phyloP scores from a whole-genome alignment of 2,797 vertebrate genomes.

The Platalea minor region DNA sequence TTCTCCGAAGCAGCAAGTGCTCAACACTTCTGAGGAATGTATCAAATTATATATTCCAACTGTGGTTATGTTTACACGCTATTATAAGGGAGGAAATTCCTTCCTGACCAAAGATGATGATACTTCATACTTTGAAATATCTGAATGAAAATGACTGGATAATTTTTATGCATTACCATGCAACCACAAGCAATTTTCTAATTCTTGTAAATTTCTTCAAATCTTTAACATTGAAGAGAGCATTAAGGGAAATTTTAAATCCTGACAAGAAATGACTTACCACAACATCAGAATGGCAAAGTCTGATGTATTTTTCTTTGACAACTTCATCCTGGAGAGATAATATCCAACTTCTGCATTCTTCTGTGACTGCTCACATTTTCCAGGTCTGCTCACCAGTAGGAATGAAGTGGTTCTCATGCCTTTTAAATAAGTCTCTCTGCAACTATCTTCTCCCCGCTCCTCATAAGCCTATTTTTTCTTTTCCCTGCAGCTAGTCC shows the following conservation, averaged over 20 bases:
- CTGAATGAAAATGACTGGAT: constrained; percentile 32
- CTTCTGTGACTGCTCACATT: background rate
- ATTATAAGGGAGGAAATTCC: constrained; percentile 43
- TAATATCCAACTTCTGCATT: background rate
- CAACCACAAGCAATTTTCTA: constrained; percentile 53
- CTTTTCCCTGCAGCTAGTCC: background rate
- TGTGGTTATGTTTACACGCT: constrained; percentile 1
- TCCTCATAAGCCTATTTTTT: background rate
- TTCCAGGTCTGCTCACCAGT: background rate
- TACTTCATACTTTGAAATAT: constrained; percentile 34
- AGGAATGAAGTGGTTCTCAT: background rate
- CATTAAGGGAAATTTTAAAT: background rate
- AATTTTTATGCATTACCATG: constrained; percentile 45
- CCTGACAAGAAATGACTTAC: background rate
- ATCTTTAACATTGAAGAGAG: background rate
- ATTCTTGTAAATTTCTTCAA: constrained; percentile 4
- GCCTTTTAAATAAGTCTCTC: background rate
- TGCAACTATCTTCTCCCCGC: background rate
- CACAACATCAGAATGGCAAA: background rate
- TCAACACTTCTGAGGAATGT: background rate
- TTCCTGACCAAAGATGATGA: constrained; percentile 20
- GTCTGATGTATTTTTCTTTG: background rate
- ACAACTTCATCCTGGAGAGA: background rate
- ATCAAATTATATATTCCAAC: constrained; percentile 1
- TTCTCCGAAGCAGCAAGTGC: constrained; percentile 1